Conservation (phyloP, 2,113 vertebrate genomes). For the Dasyurus viverrinus region DNA sequence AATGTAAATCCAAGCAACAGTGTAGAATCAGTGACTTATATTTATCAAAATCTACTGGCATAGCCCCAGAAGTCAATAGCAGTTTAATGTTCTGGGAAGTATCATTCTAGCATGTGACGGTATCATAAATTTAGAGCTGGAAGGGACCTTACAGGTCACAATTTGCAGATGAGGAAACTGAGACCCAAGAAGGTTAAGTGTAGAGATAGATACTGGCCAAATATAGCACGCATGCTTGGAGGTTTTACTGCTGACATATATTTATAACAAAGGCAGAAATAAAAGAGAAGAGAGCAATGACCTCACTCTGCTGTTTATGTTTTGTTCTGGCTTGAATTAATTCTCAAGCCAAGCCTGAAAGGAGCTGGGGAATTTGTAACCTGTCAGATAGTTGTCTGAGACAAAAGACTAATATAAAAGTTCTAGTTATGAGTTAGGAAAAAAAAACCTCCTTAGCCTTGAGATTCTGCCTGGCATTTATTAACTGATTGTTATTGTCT, state of each 20-base stretch:
- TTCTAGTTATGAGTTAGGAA: background rate
- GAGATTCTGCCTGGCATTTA: background rate
- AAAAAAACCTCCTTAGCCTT: background rate
- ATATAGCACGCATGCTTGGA: background rate
- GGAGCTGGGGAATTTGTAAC: background rate
- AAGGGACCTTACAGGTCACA: background rate
- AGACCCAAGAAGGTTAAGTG: constrained; percentile 4
- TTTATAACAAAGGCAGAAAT: background rate
- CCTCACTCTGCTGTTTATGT: background rate
- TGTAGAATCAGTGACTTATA: background rate
- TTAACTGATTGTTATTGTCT: background rate
- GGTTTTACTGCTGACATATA: too few relatives aligned
- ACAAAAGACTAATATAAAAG: background rate
- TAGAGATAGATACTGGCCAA: background rate
- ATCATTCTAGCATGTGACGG: background rate
- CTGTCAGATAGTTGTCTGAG: background rate
- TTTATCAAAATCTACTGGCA: background rate
- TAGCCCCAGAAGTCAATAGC: background rate
- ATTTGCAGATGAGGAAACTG: constrained; percentile 10
- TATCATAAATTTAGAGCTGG: background rate
- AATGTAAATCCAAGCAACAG: background rate
- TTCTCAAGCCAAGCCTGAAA: background rate
- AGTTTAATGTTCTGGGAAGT: background rate
- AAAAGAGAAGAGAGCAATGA: background rate
- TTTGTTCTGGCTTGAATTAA: background rate